Evolutionary conservation across 1,140 invertebrate species (phyloP).

Genomic region (Ceratoteleas bidentatus): DNA sequence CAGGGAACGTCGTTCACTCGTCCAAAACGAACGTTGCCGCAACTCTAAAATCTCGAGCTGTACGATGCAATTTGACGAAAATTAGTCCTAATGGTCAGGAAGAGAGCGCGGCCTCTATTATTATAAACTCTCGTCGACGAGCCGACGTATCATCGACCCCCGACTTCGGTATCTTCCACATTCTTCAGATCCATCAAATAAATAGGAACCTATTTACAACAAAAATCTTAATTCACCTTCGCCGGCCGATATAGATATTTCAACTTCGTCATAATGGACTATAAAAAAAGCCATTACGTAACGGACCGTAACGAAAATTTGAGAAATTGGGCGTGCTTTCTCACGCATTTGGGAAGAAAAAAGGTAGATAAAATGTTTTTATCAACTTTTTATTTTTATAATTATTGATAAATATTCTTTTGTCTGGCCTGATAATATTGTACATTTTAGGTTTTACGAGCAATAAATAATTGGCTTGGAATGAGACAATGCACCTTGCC

Average conservation of each 20-base stretch:
- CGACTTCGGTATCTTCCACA: conserved; percentile 36
- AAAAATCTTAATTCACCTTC: conserved; percentile 44
- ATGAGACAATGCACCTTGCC: conserved; percentile 21
- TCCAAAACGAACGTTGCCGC: conserved; percentile 65
- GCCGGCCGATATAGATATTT: conserved; percentile 28
- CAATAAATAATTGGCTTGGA: conserved; percentile 8
- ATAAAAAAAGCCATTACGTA: conserved; percentile 10
- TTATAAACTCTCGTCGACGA: conserved; percentile 55
- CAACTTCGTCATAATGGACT: conserved; percentile 21
- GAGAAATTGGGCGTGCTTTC: background rate
- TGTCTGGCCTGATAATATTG: too few relatives aligned
- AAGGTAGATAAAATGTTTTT: too few relatives aligned
- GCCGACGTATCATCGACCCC: conserved; percentile 53
- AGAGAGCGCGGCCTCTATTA: conserved; percentile 66
- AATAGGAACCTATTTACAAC: conserved; percentile 30
- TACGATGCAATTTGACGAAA: conserved; percentile 75
- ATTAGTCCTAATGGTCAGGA: conserved; percentile 75
- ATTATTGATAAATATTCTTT: too few relatives aligned
- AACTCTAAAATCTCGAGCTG: conserved; percentile 64
- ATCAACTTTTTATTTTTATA: too few relatives aligned
- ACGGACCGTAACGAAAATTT: conserved; percentile 1
- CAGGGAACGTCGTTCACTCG: conserved; percentile 62
- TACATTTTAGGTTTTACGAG: background rate
- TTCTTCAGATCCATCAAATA: conserved; percentile 50
- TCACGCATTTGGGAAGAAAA: background rate